Base-by-base conservation (phyloP, 1,140 invertebrate genomes). In the Drosophila kohkoa region DNA sequence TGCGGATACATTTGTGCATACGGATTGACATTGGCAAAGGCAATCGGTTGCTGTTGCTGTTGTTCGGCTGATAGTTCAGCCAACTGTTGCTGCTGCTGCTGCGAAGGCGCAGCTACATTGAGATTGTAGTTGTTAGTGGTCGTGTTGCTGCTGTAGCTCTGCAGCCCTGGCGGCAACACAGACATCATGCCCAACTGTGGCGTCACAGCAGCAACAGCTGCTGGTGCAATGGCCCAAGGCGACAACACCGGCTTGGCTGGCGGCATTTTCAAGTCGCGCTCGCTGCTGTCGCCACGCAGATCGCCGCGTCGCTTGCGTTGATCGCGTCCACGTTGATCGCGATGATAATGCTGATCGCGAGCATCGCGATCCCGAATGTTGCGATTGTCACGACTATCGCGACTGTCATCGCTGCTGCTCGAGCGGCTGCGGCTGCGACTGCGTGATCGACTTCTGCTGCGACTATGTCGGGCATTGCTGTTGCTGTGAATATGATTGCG, bases 1-100 rank as follows among this genome's bases (percentile, higher is more conserved):
- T 87, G 87, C 1, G 91, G 91, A 76, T 92, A 92, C 71, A 92
- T 92, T 65, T 92, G 87, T 5, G 81, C 90, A 75, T 92, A 92
- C 6, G 90, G 90, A 75, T 92, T 92, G 6, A 88, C 89, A 58
- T 67, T 92, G 51, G 90, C 90, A 52, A 92, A 92, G 16, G 90
- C 85, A 15, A 92, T 74, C 1, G 88, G 75, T 43, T 92, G 85
- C 38, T 7, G 43, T 20, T 43, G 41, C 5, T 38, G 41, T 4
- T 52, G 15, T 41, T 54, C 15, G 54, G 32, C 59, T 38, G 72
- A 71, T 5, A 82, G 10, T 0, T 81, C 80, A 25, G 57, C 16
- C 45, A 74, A 16, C 2, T 71, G 43, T 20, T 45, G 52, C 28
- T 49, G 16, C 46, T 43, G 32, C 7, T 30, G 59, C 5, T 48